These are phyloP conservation scores for Ophion ventricosus DNA, from an alignment of 2,888 invertebrate genomes.

Conservation along the genomic window DNA sequence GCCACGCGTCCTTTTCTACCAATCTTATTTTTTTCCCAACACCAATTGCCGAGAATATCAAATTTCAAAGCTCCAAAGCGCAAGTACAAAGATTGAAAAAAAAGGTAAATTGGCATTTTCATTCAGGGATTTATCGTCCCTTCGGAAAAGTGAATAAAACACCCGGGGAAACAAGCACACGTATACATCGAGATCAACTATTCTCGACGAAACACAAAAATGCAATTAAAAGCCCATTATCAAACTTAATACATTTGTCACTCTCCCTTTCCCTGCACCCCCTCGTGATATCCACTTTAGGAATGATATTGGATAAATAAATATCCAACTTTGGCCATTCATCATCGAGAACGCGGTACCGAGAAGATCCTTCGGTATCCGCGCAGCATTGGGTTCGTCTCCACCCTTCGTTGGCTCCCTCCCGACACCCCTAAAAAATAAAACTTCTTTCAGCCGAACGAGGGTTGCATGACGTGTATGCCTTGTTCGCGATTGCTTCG, in stretches of 20 bases:
- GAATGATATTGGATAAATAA: conserved; percentile 56
- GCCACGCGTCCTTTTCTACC: no score
- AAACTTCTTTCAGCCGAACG: conserved; percentile 48
- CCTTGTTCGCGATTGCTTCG: no score
- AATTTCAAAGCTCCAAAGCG: no score
- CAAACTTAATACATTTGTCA: conserved; percentile 53
- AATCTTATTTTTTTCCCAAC: no score
- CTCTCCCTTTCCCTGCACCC: background rate
- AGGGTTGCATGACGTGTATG: conserved; percentile 6
- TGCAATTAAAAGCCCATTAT: conserved; percentile 48
- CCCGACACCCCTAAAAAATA: background rate
- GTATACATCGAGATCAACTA: background rate
- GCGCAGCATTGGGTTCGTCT: conserved; percentile 1
- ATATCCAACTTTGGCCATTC: conserved; percentile 60
- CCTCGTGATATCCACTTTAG: conserved; percentile 13
- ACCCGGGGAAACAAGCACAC: no score
- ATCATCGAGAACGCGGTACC: conserved; percentile 39
- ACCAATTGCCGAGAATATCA: no score
- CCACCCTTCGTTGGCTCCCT: conserved; percentile 1
- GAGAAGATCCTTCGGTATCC: conserved; percentile 31
- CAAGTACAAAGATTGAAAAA: no score
- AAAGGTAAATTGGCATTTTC: no score
- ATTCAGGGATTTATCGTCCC: no score
- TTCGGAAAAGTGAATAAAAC: no score
- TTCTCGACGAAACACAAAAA: conserved; percentile 42